phyloP scores from a whole-genome alignment of 2,797 vertebrate genomes.

The Brachyalestes nurse region DNA sequence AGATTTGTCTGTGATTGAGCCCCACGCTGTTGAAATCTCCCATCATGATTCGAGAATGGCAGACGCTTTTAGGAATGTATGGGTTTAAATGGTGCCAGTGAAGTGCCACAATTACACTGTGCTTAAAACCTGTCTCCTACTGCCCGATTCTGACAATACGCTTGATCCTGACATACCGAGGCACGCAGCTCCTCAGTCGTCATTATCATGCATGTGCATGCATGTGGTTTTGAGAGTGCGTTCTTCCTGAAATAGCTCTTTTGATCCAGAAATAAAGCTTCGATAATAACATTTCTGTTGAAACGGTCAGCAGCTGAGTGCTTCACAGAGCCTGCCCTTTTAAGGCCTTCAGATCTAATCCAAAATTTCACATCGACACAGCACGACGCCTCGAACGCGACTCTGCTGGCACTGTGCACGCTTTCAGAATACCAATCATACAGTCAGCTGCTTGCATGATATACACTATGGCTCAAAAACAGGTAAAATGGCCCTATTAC shows the following conservation, averaged over 20 bases:
- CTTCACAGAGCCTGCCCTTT: slow-evolving; percentile 44
- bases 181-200: background rate
- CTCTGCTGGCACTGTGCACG: slow-evolving; percentile 3
- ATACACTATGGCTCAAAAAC: background rate
- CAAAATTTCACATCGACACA: slow-evolving; percentile 41
- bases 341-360: slow-evolving; percentile 51
- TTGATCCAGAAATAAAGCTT: slow-evolving; percentile 48
- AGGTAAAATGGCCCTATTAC: background rate
- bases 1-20: background rate
- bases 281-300: slow-evolving; percentile 45
- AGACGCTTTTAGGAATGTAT: background rate
- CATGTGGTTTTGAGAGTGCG: slow-evolving; percentile 11
- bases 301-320: slow-evolving; percentile 35
- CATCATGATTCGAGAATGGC: background rate
- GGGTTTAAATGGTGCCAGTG: slow-evolving; percentile 5
- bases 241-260: slow-evolving; percentile 30
- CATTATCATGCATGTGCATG: slow-evolving; percentile 7
- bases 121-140: background rate
- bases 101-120: slow-evolving; percentile 1
- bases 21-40: slow-evolving; percentile 7
- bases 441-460: slow-evolving; percentile 26
- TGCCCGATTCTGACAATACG: background rate
- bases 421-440: slow-evolving; percentile 43
- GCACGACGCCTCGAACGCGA: slow-evolving; percentile 37
- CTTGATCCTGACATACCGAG: background rate